A percentile compares a stretch with the other conserved stretches of the same genome.
These are phyloP conservation scores for Clarias batrachus DNA, from an alignment of 2,113 vertebrate genomes.

Conservation along the genomic window DNA sequence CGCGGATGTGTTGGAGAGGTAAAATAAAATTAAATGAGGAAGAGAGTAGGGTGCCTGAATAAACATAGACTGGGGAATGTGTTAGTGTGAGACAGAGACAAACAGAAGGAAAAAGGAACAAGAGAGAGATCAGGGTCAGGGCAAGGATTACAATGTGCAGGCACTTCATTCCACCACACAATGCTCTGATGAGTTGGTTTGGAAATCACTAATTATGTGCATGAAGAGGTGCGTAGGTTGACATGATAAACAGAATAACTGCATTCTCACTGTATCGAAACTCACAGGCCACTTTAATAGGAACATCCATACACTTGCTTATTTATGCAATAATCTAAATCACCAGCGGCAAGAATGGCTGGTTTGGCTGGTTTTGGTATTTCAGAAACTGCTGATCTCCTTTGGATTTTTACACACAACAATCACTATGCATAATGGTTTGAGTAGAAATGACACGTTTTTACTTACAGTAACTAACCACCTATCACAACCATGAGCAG, in stretches of 20 bases:
- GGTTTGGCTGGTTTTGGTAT: neutral
- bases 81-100: conserved; percentile 19
- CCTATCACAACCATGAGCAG: neutral
- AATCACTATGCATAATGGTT: neutral
- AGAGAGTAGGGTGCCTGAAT: neutral
- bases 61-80: neutral
- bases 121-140: conserved; percentile 59
- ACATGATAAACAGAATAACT: conserved; percentile 61
- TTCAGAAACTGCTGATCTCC: neutral
- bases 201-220: conserved; percentile 54
- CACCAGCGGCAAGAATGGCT: neutral
- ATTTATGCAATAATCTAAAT: neutral
- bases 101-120: conserved; percentile 3
- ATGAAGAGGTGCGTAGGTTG: conserved; percentile 27
- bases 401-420: neutral
- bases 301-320: neutral
- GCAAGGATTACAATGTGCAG: conserved; percentile 70
- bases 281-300: neutral
- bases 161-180: conserved; percentile 64
- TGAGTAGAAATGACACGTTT: neutral
- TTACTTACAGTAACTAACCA: neutral
- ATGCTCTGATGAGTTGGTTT: conserved; percentile 50
- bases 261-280: conserved; percentile 32
- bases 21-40: conserved; percentile 20
- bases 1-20: neutral